These are phyloP conservation scores for Cloeon dipterum DNA, from an alignment of 2,888 invertebrate genomes.

Conservation along the genomic window DNA sequence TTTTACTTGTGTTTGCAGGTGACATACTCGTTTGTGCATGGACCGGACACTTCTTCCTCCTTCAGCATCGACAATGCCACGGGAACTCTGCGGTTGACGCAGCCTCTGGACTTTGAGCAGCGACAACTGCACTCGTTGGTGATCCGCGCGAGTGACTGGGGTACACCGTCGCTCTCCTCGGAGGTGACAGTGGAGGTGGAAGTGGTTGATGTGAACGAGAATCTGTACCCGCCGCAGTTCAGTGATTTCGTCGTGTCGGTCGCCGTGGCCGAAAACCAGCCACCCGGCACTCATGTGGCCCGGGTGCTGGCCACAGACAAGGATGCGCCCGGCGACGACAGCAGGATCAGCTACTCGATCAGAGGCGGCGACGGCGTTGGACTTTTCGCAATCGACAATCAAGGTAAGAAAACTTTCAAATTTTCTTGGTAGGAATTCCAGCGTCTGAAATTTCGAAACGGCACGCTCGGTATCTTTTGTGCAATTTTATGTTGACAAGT, in stretches of 20 bases:
- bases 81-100: constrained; percentile 63
- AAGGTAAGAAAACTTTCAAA: constrained; percentile 59
- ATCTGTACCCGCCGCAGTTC: constrained; percentile 61
- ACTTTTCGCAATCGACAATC: constrained; percentile 70
- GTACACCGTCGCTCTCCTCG: constrained; percentile 54
- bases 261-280: constrained; percentile 56
- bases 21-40: constrained; percentile 48
- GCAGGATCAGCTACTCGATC: constrained; percentile 64
- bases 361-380: constrained; percentile 78
- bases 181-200: constrained; percentile 59
- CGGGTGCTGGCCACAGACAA: constrained; percentile 55
- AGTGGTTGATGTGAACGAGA: constrained; percentile 86
- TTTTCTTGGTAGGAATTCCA: no score
- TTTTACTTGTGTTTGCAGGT: no score
- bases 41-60: constrained; percentile 26
- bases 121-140: constrained; percentile 73
- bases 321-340: constrained; percentile 59
- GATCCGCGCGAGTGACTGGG: constrained; percentile 66
- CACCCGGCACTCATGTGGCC: constrained; percentile 52
- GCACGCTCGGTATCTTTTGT: no score
- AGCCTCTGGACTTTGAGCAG: constrained; percentile 66
- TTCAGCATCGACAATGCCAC: constrained; percentile 69
- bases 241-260: constrained; percentile 54
- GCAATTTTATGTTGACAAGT: no score
- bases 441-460: no score